Evolutionary conservation across 2,113 vertebrate genomes (phyloP).

Genomic region (Amphiprion percula): DNA sequence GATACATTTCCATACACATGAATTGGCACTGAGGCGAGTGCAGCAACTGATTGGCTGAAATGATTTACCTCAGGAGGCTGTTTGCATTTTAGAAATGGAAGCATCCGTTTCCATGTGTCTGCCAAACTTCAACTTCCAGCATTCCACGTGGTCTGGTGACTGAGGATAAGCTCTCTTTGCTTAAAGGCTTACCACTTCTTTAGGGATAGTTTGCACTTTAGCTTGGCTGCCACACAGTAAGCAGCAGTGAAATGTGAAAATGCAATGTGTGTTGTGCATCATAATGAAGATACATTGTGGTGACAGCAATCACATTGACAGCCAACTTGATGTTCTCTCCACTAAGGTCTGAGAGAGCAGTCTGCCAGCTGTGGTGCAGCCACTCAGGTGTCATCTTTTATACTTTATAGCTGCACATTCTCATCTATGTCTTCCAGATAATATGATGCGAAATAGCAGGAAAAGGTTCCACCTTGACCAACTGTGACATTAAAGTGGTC

Average conservation of each 20-base stretch:
- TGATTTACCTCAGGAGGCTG: conserved; percentile 22
- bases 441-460: background rate
- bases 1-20: conserved; percentile 21
- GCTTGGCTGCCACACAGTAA: background rate
- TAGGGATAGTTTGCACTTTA: conserved; percentile 21
- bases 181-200: conserved; percentile 31
- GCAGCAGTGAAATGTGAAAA: conserved; percentile 10
- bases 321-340: conserved; percentile 45
- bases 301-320: conserved; percentile 49
- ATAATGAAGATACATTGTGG: conserved; percentile 8
- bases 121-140: conserved; percentile 43
- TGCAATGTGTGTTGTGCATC: conserved; percentile 9
- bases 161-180: conserved; percentile 41
- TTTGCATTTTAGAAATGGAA: conserved; percentile 27
- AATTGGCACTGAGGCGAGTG: background rate
- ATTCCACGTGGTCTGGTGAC: conserved; percentile 3
- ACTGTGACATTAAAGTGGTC: background rate
- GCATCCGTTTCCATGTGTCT: conserved; percentile 3
- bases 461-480: background rate
- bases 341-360: conserved; percentile 15
- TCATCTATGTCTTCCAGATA: background rate
- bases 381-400: conserved; percentile 29
- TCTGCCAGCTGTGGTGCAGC: conserved; percentile 44
- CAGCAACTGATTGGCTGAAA: conserved; percentile 4
- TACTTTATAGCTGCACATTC: conserved; percentile 20